These are phyloP conservation scores for Passer domesticus DNA, from an alignment of 2,113 vertebrate genomes.

Conservation along the genomic window DNA sequence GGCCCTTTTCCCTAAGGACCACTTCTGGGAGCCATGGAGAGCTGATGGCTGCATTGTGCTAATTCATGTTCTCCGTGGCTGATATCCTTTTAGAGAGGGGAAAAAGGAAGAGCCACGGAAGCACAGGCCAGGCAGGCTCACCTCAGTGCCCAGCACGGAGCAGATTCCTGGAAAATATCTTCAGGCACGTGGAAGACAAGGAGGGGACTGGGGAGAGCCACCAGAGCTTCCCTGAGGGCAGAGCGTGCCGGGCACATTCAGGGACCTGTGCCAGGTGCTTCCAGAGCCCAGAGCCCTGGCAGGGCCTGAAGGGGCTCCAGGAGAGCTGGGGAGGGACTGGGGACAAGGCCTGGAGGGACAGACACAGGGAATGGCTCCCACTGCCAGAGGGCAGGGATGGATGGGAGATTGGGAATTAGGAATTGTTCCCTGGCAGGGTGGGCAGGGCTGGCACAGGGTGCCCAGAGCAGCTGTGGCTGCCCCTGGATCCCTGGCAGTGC, in stretches of 20 bases:
- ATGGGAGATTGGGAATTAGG: too few species aligned
- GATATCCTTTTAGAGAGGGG: background rate
- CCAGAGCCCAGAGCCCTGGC: background rate
- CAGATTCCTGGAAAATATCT: background rate
- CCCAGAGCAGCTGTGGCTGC: too few species aligned
- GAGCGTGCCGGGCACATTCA: rapidly evolving
- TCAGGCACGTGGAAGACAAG: background rate
- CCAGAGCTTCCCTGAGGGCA: background rate
- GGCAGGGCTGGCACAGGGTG: too few species aligned
- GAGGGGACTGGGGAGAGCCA: background rate
- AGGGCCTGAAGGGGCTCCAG: background rate
- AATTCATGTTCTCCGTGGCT: background rate
- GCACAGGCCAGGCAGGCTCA: background rate
- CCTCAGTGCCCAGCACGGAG: background rate
- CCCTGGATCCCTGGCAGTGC: too few species aligned
- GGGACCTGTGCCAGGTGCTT: background rate
- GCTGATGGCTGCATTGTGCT: background rate
- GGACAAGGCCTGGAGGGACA: too few species aligned
- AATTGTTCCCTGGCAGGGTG: too few species aligned
- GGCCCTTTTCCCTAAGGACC: background rate
- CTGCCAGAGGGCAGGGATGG: too few species aligned
- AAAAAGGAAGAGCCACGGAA: background rate
- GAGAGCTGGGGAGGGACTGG: background rate
- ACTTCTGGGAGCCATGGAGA: background rate
- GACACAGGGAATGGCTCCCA: too few species aligned